phyloP scores from a whole-genome alignment of 2,888 invertebrate genomes.

The Anoncus sp. region DNA sequence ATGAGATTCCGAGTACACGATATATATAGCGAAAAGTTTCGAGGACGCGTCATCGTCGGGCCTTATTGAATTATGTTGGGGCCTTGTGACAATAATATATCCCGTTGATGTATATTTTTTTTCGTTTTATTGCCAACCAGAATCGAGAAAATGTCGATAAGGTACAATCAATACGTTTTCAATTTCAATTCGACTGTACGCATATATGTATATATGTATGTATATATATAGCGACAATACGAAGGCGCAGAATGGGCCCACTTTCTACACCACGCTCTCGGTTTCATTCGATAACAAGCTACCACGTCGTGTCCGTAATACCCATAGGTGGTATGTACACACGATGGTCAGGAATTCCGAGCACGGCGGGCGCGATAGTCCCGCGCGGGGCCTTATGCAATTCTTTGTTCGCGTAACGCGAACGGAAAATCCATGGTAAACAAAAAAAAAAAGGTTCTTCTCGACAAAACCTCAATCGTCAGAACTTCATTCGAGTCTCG shows the following conservation, averaged over 20 bases:
- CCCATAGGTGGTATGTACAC: slow-evolving; percentile 42
- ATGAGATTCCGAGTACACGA: not conserved
- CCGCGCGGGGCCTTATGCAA: slow-evolving; percentile 71
- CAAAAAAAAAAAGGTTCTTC: slow-evolving; percentile 30
- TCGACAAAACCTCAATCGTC: slow-evolving; percentile 1
- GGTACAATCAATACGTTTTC: no score
- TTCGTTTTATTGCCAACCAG: no score
- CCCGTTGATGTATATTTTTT: not conserved
- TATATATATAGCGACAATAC: not conserved
- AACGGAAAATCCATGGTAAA: slow-evolving; percentile 58
- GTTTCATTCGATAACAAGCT: slow-evolving; percentile 59
- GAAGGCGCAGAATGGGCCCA: slow-evolving; percentile 51
- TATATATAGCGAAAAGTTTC: no score
- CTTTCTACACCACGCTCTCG: slow-evolving; percentile 62
- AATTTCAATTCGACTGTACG: no score
- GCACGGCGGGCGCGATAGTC: slow-evolving; percentile 56
- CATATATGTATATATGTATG: not conserved
- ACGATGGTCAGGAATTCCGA: slow-evolving; percentile 72
- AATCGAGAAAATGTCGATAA: no score
- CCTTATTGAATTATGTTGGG: not conserved
- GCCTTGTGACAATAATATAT: not conserved
- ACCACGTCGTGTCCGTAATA: slow-evolving; percentile 25
- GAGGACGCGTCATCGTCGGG: no score
- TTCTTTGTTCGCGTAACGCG: slow-evolving; percentile 73
- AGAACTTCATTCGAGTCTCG: slow-evolving; percentile 63